Percentiles rank a stretch among this genome's conserved stretches.
phyloP scores from a whole-genome alignment of 2,888 invertebrate species.

The Dasysyrphus tricinctus region DNA sequence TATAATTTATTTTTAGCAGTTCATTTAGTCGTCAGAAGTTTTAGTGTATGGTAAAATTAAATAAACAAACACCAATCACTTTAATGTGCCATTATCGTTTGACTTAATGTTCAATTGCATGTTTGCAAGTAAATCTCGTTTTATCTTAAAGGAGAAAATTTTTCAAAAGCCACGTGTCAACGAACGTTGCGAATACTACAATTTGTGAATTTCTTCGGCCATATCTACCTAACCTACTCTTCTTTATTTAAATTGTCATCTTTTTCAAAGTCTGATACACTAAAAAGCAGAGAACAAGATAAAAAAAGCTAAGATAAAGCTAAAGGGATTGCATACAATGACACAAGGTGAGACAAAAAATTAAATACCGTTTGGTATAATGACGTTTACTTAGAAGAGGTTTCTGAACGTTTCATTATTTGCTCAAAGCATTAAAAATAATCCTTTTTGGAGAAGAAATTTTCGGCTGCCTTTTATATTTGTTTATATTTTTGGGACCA shows the following conservation, averaged over 20 bases:
- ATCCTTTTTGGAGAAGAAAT: slow-evolving; percentile 58
- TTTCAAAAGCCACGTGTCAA: slow-evolving; percentile 41
- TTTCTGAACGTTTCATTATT: slow-evolving; percentile 60
- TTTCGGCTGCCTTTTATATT: slow-evolving; percentile 62
- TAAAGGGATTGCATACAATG: slow-evolving; percentile 29
- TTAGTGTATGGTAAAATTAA: too few species aligned
- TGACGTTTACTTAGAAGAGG: slow-evolving; percentile 58
- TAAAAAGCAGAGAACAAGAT: background rate
- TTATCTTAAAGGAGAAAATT: slow-evolving; percentile 35
- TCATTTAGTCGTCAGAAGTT: too few species aligned
- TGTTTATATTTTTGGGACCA: slow-evolving; percentile 51
- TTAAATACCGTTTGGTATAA: slow-evolving; percentile 59
- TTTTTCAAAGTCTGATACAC: slow-evolving; percentile 6
- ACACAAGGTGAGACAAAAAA: slow-evolving; percentile 64
- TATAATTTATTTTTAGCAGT: too few species aligned
- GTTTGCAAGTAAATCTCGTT: slow-evolving; percentile 4
- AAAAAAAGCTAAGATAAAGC: slow-evolving; percentile 34
- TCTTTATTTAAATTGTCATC: slow-evolving; percentile 43
- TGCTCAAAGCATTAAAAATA: slow-evolving; percentile 62
- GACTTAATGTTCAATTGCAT: background rate
- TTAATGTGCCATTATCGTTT: background rate
- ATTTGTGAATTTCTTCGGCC: slow-evolving; percentile 28
- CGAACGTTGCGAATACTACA: slow-evolving; percentile 47
- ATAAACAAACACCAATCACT: too few species aligned
- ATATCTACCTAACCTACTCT: background rate